phyloP scores from a whole-genome alignment of 2,113 vertebrate genomes.

The Desmodus rotundus region DNA sequence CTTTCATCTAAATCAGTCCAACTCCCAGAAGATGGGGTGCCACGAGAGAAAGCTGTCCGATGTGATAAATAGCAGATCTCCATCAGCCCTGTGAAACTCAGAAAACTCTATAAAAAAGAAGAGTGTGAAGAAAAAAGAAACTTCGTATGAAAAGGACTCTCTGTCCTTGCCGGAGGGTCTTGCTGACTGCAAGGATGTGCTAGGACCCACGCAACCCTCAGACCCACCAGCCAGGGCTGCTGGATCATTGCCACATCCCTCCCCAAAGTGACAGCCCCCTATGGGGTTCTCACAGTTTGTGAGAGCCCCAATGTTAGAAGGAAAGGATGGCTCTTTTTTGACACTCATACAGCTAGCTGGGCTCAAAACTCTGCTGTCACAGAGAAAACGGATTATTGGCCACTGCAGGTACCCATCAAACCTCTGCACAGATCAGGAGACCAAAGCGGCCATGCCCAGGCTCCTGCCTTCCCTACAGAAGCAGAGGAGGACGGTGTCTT shows the following conservation, averaged over 20 bases:
- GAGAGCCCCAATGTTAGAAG: constrained; percentile 77
- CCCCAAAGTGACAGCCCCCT: constrained; percentile 76
- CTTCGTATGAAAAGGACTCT: constrained; percentile 43
- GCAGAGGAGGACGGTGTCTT: background rate
- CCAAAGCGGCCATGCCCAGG: background rate
- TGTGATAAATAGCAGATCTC: background rate
- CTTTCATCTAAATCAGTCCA: constrained; percentile 48
- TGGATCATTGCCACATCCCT: constrained; percentile 75
- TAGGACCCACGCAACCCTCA: constrained; percentile 57
- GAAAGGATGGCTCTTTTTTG: constrained; percentile 81
- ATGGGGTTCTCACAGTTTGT: constrained; percentile 76
- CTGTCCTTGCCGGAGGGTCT: constrained; percentile 9
- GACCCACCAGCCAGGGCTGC: constrained; percentile 73
- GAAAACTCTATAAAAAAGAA: constrained; percentile 55
- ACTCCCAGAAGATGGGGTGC: background rate
- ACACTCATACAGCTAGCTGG: constrained; percentile 54
- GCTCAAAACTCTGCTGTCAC: constrained; percentile 47
- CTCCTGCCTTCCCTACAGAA: background rate
- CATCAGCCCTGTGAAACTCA: constrained; percentile 61
- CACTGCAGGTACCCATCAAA: constrained; percentile 11
- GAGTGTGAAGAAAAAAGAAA: background rate
- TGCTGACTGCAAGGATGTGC: background rate
- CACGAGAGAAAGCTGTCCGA: background rate
- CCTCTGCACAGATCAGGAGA: background rate
- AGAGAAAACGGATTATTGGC: constrained; percentile 34